Conservation (phyloP, 1,140 invertebrate species). For the Saxidomus purpurata region DNA sequence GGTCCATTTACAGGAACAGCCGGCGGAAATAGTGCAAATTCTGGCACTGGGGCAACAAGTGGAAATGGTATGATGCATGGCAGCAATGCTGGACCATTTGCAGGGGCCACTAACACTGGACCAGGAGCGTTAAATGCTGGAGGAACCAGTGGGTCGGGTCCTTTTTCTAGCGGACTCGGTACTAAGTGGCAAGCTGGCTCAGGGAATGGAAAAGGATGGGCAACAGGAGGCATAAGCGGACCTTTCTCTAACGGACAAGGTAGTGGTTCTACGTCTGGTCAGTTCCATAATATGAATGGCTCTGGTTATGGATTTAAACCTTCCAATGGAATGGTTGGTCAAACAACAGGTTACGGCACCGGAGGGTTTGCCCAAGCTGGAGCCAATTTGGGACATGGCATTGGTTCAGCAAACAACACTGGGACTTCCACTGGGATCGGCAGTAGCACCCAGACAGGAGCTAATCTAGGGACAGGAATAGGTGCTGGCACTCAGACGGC, state of each 20-base stretch:
- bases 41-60: background rate
- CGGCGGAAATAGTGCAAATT: background rate
- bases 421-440: background rate
- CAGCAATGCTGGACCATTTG: background rate
- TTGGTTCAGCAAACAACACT: background rate
- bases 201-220: slow-evolving; percentile 27
- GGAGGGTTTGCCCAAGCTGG: background rate
- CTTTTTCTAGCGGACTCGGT: slow-evolving; percentile 1
- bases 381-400: slow-evolving; percentile 3
- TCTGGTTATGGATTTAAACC: slow-evolving; percentile 29
- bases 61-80: background rate
- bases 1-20: background rate
- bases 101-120: background rate
- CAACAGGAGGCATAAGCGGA: slow-evolving; percentile 10
- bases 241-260: slow-evolving; percentile 50
- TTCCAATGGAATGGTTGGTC: slow-evolving; percentile 20
- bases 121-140: background rate
- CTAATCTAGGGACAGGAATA: slow-evolving; percentile 3
- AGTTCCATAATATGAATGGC: slow-evolving; percentile 55
- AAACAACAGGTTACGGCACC: background rate
- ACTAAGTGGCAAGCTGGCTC: slow-evolving; percentile 16
- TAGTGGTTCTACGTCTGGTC: slow-evolving; percentile 19
- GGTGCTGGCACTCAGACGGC: background rate
- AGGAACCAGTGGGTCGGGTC: slow-evolving; percentile 38
- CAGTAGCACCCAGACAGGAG: background rate